Conservation (phyloP, 2,797 vertebrate genomes). For the Galago senegalensis region DNA sequence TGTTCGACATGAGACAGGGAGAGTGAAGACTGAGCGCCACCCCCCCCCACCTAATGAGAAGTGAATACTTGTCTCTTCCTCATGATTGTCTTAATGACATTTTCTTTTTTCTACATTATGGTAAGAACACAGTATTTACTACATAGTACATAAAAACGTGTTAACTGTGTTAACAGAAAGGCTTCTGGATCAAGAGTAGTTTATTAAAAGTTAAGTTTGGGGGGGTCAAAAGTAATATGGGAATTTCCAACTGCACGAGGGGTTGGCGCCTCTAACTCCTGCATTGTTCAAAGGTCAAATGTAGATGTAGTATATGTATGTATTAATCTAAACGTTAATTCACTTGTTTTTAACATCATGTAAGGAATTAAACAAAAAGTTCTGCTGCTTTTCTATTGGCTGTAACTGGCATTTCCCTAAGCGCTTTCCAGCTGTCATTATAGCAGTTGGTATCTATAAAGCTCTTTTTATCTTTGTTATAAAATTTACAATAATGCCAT, state of each 20-base stretch:
- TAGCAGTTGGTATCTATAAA: conserved; percentile 22
- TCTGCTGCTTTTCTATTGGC: not conserved
- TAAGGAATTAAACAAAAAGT: conserved; percentile 33
- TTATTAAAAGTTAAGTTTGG: not conserved
- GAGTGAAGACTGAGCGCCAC: not conserved
- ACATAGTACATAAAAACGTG: not conserved
- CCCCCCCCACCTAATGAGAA: not conserved
- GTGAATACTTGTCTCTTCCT: not conserved
- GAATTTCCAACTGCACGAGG: not conserved
- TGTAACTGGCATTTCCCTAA: not conserved
- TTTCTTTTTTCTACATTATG: not conserved
- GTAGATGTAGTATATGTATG: not conserved
- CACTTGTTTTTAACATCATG: conserved; percentile 24
- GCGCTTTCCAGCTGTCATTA: conserved; percentile 1
- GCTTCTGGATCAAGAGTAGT: not conserved
- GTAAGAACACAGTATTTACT: not conserved
- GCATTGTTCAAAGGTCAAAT: not conserved
- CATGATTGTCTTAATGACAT: not conserved
- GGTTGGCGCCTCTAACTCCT: not conserved
- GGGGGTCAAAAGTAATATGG: not conserved
- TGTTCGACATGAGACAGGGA: not conserved
- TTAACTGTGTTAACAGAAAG: not conserved
- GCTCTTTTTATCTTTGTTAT: conserved; percentile 29
- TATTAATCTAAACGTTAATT: not conserved
- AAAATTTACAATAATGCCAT: conserved; percentile 4